These are phyloP conservation scores for Reinhardtius hippoglossoides DNA, from an alignment of 2,113 vertebrate genomes.

Conservation along the genomic window DNA sequence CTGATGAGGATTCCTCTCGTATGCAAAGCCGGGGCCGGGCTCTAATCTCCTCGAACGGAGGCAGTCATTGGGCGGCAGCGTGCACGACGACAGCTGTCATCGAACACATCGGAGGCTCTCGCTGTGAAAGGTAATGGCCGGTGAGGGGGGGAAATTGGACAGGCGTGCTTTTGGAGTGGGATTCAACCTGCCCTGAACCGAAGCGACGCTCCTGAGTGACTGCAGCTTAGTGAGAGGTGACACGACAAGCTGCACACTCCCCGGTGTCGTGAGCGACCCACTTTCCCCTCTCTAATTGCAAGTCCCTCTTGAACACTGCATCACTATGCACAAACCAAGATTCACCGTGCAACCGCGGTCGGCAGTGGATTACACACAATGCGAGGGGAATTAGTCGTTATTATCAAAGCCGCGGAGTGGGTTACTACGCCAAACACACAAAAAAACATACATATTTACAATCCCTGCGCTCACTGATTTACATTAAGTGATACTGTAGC, in stretches of 20 bases:
- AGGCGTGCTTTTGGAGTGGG: constrained; percentile 40
- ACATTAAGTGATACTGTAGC: background rate
- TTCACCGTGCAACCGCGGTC: background rate
- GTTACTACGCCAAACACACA: constrained; percentile 8
- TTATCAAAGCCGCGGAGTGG: constrained; percentile 2
- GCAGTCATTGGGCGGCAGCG: background rate
- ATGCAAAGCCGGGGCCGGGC: background rate
- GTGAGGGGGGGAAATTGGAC: constrained; percentile 26
- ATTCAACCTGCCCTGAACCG: constrained; percentile 40
- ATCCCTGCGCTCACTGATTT: background rate
- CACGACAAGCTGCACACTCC: constrained; percentile 61
- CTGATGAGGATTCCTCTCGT: constrained; percentile 18
- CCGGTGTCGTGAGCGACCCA: constrained; percentile 63
- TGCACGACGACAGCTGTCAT: constrained; percentile 58
- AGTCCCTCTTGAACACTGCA: constrained; percentile 61
- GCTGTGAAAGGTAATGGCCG: constrained; percentile 34
- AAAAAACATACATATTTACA: constrained; percentile 20
- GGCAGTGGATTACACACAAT: constrained; percentile 5
- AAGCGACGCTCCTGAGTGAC: constrained; percentile 45
- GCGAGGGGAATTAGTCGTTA: constrained; percentile 1
- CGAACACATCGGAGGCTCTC: constrained; percentile 14
- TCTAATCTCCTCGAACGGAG: too few species aligned
- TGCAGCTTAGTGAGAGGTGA: constrained; percentile 60
- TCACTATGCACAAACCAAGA: constrained; percentile 27
- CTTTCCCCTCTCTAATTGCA: constrained; percentile 59